Base-by-base conservation (phyloP, 92 coral and sea anemone species). In the Zoanthus gigantus region DNA sequence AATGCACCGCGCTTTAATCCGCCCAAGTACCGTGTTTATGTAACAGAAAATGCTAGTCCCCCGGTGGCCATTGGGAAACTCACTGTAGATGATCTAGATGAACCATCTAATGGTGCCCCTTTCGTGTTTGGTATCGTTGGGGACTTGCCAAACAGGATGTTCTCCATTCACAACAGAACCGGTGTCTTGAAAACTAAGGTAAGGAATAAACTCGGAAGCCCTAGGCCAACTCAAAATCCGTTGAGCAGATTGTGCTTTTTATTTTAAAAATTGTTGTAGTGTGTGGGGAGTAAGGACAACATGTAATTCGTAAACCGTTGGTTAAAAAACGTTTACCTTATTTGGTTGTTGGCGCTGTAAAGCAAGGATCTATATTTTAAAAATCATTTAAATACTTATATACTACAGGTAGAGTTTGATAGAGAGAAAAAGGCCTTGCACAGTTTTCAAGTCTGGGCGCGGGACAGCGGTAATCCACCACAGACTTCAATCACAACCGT, bases 11-110 rank as follows among this genome's bases (percentile, higher is more conserved):
- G 90, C 72, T 92, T 97, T 87, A 88, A 84, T 34, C 90, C 92
- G 0, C 74, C 90, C 14, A 89, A 42, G 69, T 90, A 83, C 30
- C 92, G 92, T 88, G 92, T 89, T 54, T 86, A 79, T 11, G 93
- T 92, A 72, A 87, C 77, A 44, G 99, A 97, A 82, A 97, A 97
- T 90, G 77, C 83, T 12, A 78, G 88, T 18, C 94, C 93, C 54
- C 86, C 90, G 50, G 91, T 88, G 54, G 77, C 67, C 61, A 90
- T 97, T 66, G 93, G 90, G 66, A 92, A 48, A 76, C 92, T 97
- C 10, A 89, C 72, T n/a, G 99, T 95, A 18, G 84, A 82, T 50
- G 99, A 95, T 89, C 94, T 93, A 67, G 99, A 97, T 80, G 94
- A 94, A 10, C 95, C 93, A n/a, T 82, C 88, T 13, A 92, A 95